Evolutionary conservation across 2,888 invertebrate genomes (phyloP), one percentile per base, ranked within the genome.

Genomic region (Arge pagana): DNA sequence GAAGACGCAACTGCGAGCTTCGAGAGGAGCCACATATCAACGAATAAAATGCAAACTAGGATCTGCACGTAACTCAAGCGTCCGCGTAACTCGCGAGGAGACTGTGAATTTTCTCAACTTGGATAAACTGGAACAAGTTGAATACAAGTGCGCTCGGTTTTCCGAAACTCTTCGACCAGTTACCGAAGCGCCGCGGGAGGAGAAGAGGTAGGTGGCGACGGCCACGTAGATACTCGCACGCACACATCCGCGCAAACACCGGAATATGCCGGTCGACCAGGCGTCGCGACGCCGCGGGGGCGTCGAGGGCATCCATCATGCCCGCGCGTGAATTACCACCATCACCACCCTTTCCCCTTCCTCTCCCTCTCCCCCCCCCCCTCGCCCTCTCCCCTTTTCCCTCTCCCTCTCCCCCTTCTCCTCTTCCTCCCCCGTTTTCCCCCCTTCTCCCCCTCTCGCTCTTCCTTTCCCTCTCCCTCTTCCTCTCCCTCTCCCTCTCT

Each of bases 241-340:
- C 16, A 10, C 5, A 33, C n/a, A 39, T 3, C n/a, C 10, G 8
- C 2, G 10, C 7, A 1, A 15, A 7, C 16, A 10, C 5, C n/a
- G 26, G 18, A n/a, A 10, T 13, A 30, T 39, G 43, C 39, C 52
- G 57, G 62, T 30, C 30, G 60, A 60, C 62, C 62, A 68, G 72
- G 68, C 72, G 70, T 68, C 67, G 67, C 66, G 71, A 69, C 69
- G 73, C 67, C 71, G 68, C 61, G 70, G 62, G 65, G 69, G 66
- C 70, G 68, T 70, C 71, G 67, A 63, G 64, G 56, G 66, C 68
- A 72, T 73, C 68, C 66, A 72, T 73, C 73, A 72, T 72, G 67
- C 63, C 63, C 61, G 55, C 55, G 66, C 64, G 71, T 70, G 71
- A 73, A 73, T 73, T 72, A 71, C 68, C 71, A 69, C 63, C 56